Evolutionary conservation across 2,888 invertebrate genomes (phyloP).

Genomic region (Operophtera brumata): DNA sequence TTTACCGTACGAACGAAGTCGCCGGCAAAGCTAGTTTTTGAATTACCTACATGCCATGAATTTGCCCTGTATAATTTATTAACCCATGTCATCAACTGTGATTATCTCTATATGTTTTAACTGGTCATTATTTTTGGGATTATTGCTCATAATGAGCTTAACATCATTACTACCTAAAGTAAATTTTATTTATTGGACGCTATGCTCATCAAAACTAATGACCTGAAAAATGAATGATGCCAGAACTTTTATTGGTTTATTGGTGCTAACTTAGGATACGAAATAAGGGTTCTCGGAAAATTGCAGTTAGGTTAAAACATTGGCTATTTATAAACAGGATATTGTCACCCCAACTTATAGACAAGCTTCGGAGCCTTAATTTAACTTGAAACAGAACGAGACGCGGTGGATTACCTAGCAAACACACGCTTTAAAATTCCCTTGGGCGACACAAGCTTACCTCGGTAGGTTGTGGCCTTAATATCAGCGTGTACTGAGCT

Average conservation of each 20-base stretch:
- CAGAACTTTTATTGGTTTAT: too few relatives aligned
- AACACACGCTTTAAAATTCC: slow-evolving; percentile 49
- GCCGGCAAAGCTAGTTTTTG: too few relatives aligned
- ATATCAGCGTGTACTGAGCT: slow-evolving; percentile 19
- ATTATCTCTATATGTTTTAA: neutral
- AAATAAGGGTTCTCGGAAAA: too few relatives aligned
- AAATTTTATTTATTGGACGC: too few relatives aligned
- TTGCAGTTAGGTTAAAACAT: neutral
- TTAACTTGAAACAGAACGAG: slow-evolving; percentile 31
- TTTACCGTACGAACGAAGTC: too few relatives aligned
- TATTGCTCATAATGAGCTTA: neutral
- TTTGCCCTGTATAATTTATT: neutral
- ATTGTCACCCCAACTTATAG: slow-evolving; percentile 14
- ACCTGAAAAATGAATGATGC: too few relatives aligned
- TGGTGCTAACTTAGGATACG: too few relatives aligned
- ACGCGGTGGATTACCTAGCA: slow-evolving; percentile 30
- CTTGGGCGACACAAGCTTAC: slow-evolving; percentile 44
- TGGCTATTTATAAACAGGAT: neutral
- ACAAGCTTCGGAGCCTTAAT: slow-evolving; percentile 23
- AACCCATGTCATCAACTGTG: neutral
- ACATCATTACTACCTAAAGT: neutral
- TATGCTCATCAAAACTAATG: too few relatives aligned
- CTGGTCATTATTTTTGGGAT: neutral
- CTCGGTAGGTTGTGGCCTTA: slow-evolving; percentile 29
- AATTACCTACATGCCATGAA: neutral